A percentile compares a stretch with the other conserved stretches of the same genome.
Conservation (phyloP, 1,140 invertebrate genomes). For the Drosophila pandora region DNA sequence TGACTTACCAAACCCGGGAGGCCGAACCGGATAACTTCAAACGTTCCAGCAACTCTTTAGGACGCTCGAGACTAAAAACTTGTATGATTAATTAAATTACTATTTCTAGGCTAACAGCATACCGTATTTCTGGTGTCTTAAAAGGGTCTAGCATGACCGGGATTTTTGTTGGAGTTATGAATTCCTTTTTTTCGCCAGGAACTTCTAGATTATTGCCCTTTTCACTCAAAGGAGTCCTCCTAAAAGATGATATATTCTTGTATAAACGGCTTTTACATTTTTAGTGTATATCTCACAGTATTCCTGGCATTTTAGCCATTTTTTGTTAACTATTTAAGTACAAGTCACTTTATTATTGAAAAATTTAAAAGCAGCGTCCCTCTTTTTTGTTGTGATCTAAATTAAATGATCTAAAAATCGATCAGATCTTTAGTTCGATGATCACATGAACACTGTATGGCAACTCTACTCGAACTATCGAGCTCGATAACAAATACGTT, state of each 20-base stretch:
- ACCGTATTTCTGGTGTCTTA: constrained; percentile 3
- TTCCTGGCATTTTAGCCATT: neutral
- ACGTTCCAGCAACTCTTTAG: constrained; percentile 29
- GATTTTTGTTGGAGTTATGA: neutral
- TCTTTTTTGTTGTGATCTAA: neutral
- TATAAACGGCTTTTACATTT: neutral
- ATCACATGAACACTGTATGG: neutral
- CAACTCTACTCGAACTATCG: neutral
- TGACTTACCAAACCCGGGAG: constrained; percentile 3
- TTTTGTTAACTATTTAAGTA: neutral
- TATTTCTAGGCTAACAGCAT: neutral
- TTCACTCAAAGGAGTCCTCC: neutral
- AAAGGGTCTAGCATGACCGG: neutral
- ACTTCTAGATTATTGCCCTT: neutral
- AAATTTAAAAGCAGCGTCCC: neutral
- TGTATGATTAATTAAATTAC: neutral
- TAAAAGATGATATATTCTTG: neutral
- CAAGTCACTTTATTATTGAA: neutral
- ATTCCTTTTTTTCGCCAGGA: neutral
- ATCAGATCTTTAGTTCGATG: neutral
- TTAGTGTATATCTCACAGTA: neutral
- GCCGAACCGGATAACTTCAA: neutral
- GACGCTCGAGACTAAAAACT: constrained; percentile 8
- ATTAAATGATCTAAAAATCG: neutral
- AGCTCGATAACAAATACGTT: neutral